Base-by-base conservation (phyloP, 64 coral and sea anemone species). In the Anthopleura sola region DNA sequence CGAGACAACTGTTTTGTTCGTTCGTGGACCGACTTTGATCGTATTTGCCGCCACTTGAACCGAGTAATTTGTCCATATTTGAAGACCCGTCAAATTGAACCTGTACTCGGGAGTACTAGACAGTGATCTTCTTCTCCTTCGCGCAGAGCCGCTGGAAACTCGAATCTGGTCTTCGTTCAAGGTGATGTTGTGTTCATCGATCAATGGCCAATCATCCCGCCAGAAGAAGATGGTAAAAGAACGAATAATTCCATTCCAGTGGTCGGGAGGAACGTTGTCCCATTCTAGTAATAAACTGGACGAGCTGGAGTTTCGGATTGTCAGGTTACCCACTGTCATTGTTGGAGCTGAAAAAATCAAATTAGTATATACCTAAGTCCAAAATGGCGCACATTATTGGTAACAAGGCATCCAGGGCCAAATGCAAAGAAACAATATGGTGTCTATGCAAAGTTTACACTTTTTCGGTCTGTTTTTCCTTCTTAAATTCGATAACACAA, bases 31-130 rank as follows among this genome's bases (percentile, higher is more conserved):
- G 55, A 37, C 34, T 18, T 50, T 19, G 10, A 93, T 58, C 20
- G 91, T 93, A 6, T 78, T 36, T 14, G 80, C 86, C 12, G 81
- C 68, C 21, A 93, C 32, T 28, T 60, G 60, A 16, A 84, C 49
- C 0, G 82, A 75, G 53, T 93, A 93, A 37, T 85, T 78, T 2
- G 86, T 88, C 69, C 81, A 93, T 11, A 93, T 93, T 69, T 40
- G 9, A 5, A 88, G 32, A 2, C 60, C 55, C 23, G 76, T 79
- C 38, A 88, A 68, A 29, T 55, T 36, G 37, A 60, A 62, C 49
- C 14, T 48, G 49, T 44, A 88, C 33, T 66, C 26, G 44, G 77
- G 50, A 32, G 36, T 17, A 2, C 36, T 24, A 29, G 74, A 23
- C 24, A 62, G 58, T 53, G 60, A 49, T 32, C 48, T 51, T 49